Base-by-base conservation (phyloP, 2,797 vertebrate genomes). In the Schizothorax lantsangensis region DNA sequence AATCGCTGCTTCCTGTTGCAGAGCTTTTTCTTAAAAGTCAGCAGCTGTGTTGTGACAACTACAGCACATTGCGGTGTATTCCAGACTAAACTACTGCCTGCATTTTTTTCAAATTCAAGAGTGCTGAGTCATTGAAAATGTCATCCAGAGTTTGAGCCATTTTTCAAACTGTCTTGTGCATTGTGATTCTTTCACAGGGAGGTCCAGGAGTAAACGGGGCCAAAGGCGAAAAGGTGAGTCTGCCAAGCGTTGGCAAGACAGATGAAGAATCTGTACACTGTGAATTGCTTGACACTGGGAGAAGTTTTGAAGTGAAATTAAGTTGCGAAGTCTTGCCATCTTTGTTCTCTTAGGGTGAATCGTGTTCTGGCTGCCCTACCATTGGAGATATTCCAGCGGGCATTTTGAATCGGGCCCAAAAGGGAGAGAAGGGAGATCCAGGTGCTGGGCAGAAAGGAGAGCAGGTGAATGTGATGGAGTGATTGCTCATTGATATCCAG, bases 331-430 rank as follows among this genome's bases (percentile, higher is more conserved):
- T 84, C 30, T 45, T 47, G 38, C 30, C 69, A 49, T 36, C 69
- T 79, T 71, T 74, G 4, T 77, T 77, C n/a, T 54, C 84, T 6
- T 84, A 98, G 97, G 98, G 97, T 10, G 97, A 97, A n/a, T 40
- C 96, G 0, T 99, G 98, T 85, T 91, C 92, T 7, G 87, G 89
- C 45, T 99, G 98, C 85, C 92, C 93, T 49, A 91, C 89, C 36
- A 84, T 92, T 5, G 91, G 91, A 30, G 91, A 92, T 6, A 21
- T 92, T 1, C 85, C 91, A 26, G 49, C 87, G 14, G 92, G 94
- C 85, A 40, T 83, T 0, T 21, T 84, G 78, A 88, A 59, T 66
- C 78, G 87, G 69, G 89, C 78, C 30, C 86, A 49, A 1, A 92
- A 92, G 84, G 96, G 93, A 8, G 92, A 93, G 0, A 92, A 88